phyloP scores from a whole-genome alignment of 2,113 vertebrate genomes.

The Campylomormyrus tamandua region DNA sequence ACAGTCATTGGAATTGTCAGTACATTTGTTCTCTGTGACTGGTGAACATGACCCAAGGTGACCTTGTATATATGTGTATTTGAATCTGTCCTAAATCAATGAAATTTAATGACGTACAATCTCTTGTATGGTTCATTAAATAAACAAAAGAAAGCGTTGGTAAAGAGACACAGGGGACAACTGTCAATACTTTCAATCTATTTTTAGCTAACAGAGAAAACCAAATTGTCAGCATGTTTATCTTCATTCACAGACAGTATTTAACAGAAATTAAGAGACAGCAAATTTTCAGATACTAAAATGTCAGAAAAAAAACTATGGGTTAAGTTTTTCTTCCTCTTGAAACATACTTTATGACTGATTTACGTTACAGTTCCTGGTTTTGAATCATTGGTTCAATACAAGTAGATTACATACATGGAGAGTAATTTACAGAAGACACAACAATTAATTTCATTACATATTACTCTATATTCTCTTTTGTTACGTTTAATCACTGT shows the following conservation, averaged over 20 bases:
- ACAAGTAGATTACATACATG: not conserved
- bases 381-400: not conserved
- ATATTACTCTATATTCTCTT: not conserved
- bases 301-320: not conserved
- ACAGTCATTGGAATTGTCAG: not conserved
- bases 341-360: not conserved
- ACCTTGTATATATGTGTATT: not conserved
- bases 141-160: not conserved
- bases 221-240: not conserved
- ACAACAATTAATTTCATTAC: not conserved
- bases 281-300: not conserved
- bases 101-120: not conserved
- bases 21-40: not conserved
- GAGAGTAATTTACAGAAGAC: not conserved
- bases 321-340: not conserved
- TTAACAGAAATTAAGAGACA: not conserved
- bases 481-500: not conserved
- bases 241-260: not conserved
- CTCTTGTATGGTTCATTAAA: not conserved
- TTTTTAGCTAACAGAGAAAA: not conserved
- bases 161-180: not conserved
- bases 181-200: not conserved
- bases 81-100: not conserved
- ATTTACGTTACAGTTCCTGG: not conserved
- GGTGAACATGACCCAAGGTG: not conserved